phyloP scores from a whole-genome alignment of 2,888 invertebrate genomes.

The Hirtodrosophila cameraria region DNA sequence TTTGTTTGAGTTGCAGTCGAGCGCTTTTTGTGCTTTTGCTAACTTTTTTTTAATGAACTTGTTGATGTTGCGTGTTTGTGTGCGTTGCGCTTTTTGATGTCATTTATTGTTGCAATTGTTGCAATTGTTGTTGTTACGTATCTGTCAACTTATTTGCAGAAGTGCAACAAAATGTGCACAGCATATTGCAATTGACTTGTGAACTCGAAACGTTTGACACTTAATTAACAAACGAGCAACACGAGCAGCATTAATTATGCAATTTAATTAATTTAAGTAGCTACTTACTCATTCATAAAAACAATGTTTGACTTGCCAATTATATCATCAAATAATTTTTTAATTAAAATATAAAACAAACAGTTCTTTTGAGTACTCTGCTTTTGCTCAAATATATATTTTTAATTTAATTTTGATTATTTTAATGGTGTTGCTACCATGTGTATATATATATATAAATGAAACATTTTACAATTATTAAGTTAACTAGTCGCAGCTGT shows the following conservation, averaged over 20 bases:
- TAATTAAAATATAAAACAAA: background rate
- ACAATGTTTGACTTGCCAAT: background rate
- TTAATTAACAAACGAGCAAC: constrained; percentile 49
- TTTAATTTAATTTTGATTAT: background rate
- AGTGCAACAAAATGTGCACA: constrained; percentile 41
- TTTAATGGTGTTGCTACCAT: background rate
- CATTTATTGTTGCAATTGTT: constrained; percentile 34
- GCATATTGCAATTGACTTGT: constrained; percentile 58
- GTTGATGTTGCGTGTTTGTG: constrained; percentile 65
- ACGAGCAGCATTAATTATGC: constrained; percentile 34
- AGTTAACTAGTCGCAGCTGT: too few relatives aligned
- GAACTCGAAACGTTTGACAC: constrained; percentile 54
- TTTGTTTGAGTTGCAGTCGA: constrained; percentile 62
- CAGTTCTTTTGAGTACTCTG: background rate
- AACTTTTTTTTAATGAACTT: constrained; percentile 77
- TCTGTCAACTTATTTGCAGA: constrained; percentile 61
- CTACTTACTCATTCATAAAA: background rate
- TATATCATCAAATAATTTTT: background rate
- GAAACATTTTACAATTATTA: too few relatives aligned
- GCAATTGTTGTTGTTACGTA: constrained; percentile 25
- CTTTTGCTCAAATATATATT: background rate
- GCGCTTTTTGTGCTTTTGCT: constrained; percentile 40
- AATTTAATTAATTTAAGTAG: constrained; percentile 19
- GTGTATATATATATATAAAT: too few relatives aligned
- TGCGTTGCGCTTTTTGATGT: constrained; percentile 22